phyloP scores from a whole-genome alignment of 2,113 vertebrate species.

The Himantopus leucocephalus region DNA sequence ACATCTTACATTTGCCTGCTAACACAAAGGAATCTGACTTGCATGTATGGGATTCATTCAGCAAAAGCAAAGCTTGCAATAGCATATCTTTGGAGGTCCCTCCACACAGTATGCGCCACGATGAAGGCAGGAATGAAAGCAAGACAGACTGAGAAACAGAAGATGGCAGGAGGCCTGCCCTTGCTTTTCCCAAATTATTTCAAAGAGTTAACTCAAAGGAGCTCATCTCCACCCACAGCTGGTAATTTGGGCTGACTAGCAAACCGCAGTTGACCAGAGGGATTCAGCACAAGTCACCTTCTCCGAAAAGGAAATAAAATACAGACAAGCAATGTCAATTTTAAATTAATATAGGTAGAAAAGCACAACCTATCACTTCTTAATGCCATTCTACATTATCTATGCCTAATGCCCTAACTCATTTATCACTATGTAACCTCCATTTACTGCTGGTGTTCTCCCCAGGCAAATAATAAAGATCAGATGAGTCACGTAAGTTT shows the following conservation, averaged over 20 bases:
- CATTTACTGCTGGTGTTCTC: neutral
- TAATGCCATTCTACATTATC: neutral
- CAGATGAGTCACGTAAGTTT: neutral
- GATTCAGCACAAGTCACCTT: neutral
- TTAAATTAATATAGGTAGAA: neutral
- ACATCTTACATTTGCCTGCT: neutral
- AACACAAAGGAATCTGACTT: neutral
- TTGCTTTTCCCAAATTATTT: neutral
- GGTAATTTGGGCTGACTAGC: neutral
- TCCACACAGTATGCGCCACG: neutral
- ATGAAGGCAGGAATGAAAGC: neutral
- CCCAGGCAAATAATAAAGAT: neutral
- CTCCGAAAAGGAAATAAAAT: neutral
- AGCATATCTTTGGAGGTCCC: fast-evolving
- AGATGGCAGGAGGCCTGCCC: neutral
- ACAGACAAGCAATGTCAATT: neutral
- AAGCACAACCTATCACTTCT: neutral
- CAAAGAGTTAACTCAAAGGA: neutral
- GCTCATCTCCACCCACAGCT: neutral
- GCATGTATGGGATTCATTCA: neutral
- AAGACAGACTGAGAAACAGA: neutral
- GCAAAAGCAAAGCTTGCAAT: neutral
- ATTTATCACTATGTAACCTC: neutral
- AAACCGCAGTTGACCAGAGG: neutral
- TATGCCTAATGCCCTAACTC: neutral